A percentile compares a stretch with the other conserved stretches of the same genome.
These are phyloP conservation scores for Rousettus leschenaultii DNA, from an alignment of 2,113 vertebrate genomes.

Conservation along the genomic window DNA sequence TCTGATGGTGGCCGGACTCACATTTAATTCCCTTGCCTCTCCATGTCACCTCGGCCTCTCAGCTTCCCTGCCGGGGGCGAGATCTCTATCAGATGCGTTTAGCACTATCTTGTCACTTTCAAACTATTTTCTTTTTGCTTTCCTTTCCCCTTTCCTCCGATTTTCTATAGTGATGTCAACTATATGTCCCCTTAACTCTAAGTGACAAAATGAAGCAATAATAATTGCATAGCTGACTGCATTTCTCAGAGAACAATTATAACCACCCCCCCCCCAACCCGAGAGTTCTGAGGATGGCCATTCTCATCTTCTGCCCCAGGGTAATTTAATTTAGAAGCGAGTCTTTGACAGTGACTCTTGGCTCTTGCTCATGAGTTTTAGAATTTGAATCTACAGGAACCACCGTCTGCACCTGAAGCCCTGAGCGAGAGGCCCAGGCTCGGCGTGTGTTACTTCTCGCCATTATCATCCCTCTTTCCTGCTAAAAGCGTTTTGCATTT, in stretches of 20 bases:
- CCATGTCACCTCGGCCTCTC: neutral
- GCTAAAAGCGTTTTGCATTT: neutral
- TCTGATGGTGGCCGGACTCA: too few relatives aligned
- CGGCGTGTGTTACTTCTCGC: accelerated
- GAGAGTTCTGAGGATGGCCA: neutral
- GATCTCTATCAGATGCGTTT: neutral
- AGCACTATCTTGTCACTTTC: neutral
- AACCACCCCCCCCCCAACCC: too few relatives aligned
- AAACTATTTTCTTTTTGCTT: neutral
- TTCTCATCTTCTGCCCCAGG: neutral
- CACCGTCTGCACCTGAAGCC: neutral
- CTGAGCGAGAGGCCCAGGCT: accelerated
- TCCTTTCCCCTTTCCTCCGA: too few relatives aligned
- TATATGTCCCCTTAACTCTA: neutral
- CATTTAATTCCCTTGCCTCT: too few relatives aligned
- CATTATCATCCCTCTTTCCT: neutral
- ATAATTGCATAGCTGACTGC: neutral
- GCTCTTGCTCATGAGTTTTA: neutral
- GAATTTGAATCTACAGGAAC: neutral
- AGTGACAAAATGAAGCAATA: neutral
- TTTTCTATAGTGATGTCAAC: neutral
- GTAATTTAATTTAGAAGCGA: neutral
- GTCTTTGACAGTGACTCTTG: neutral
- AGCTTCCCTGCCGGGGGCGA: neutral
- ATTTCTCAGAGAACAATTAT: neutral